Evolutionary conservation across 2,888 invertebrate genomes (phyloP).

Genomic region (Phaonia tiefii): DNA sequence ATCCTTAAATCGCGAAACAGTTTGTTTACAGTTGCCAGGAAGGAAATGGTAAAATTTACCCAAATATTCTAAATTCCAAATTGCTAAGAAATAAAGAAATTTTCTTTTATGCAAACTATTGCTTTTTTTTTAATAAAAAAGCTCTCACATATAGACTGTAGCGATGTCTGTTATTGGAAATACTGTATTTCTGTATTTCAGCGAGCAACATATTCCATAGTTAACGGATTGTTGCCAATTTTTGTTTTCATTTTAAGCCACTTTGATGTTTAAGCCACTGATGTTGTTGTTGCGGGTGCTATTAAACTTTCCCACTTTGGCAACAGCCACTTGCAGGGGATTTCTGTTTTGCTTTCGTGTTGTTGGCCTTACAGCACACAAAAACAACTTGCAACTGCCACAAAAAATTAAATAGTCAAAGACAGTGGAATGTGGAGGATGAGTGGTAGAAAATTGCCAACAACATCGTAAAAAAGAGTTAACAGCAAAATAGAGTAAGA

Average conservation of each 20-base stretch:
- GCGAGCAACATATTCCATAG: neutral
- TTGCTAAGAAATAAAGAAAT: neutral
- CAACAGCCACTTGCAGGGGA: constrained; percentile 34
- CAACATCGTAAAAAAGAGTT: no score
- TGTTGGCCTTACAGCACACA: no score
- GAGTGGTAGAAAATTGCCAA: constrained; percentile 5
- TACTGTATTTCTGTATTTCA: no score
- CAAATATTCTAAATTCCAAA: neutral
- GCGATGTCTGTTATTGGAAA: no score
- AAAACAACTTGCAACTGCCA: constrained; percentile 33
- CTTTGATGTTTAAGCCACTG: neutral
- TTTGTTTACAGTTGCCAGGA: no score
- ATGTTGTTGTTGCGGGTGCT: constrained; percentile 40
- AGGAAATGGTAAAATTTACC: no score
- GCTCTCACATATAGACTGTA: no score
- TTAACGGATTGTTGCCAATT: constrained; percentile 62
- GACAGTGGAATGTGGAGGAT: no score
- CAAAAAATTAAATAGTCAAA: constrained; percentile 31
- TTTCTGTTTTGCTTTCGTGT: constrained; percentile 19
- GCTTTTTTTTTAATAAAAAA: no score
- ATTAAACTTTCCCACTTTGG: constrained; percentile 58
- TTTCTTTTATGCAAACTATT: no score
- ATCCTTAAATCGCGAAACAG: no score
- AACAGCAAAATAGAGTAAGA: no score
- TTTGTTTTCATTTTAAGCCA: constrained; percentile 45